Evolutionary conservation across 92 coral and sea anemone species (phyloP).

Genomic region (Anthopleura xanthogrammica): DNA sequence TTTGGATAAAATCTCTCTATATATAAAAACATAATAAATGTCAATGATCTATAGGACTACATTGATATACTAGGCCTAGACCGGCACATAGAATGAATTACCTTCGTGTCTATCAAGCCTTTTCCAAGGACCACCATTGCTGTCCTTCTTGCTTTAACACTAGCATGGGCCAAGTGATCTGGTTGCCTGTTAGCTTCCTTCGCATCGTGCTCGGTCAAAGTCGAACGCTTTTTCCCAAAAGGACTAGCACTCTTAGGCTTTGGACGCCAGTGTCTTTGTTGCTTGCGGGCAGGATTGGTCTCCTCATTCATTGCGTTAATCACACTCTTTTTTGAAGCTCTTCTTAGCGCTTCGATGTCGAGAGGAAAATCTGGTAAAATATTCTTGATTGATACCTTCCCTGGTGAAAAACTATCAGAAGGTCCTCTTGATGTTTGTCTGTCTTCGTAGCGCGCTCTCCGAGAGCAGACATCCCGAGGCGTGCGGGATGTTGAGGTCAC

Average conservation of each 20-base stretch:
- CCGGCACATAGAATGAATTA: neutral
- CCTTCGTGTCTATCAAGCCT: constrained; percentile 19
- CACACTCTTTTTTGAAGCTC: neutral
- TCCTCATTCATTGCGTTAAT: neutral
- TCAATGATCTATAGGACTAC: no score
- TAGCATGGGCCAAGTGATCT: neutral
- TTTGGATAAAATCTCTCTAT: no score
- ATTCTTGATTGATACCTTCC: neutral
- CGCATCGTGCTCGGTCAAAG: neutral
- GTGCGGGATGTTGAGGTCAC: neutral
- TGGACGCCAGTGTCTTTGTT: neutral
- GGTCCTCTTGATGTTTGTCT: neutral
- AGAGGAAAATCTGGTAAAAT: neutral
- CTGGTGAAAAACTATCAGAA: neutral
- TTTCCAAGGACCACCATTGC: constrained; percentile 25
- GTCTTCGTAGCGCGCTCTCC: neutral
- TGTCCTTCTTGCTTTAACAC: neutral
- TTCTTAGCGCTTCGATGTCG: neutral
- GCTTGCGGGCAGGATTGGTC: neutral
- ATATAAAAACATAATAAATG: no score
- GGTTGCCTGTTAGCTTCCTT: neutral
- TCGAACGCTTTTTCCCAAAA: neutral
- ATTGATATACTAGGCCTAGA: no score
- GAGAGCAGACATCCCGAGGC: neutral
- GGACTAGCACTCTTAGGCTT: neutral